These are phyloP conservation scores for Neomonachus schauinslandi DNA, from an alignment of 2,113 vertebrate species.

Conservation along the genomic window DNA sequence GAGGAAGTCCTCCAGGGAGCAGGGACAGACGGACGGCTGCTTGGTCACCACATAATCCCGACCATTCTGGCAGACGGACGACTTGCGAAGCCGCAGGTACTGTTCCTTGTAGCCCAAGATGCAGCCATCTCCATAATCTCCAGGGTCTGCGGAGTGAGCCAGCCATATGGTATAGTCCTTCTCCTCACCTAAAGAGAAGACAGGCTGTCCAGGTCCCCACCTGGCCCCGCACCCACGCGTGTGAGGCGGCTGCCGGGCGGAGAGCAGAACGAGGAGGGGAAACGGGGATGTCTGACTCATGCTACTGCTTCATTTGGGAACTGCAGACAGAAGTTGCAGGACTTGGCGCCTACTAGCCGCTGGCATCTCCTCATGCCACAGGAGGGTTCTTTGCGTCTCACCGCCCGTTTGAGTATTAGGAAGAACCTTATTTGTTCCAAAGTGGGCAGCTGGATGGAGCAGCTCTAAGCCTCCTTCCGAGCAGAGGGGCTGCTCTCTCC, in stretches of 20 bases:
- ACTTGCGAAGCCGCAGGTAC: conserved; percentile 92
- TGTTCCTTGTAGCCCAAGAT: conserved; percentile 95
- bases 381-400: not conserved
- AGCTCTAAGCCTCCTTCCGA: not conserved
- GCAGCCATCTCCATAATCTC: conserved; percentile 91
- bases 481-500: not conserved
- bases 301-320: not conserved
- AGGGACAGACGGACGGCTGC: conserved; percentile 89
- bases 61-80: conserved; percentile 94
- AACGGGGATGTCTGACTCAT: not conserved
- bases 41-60: conserved; percentile 90
- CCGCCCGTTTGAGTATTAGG: not conserved
- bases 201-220: not conserved
- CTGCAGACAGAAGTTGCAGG: not conserved
- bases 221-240: not conserved
- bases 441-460: not conserved
- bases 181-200: conserved; percentile 86
- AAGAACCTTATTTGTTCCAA: not conserved
- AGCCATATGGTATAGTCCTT: conserved; percentile 94
- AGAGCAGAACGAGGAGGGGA: not conserved
- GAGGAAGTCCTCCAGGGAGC: conserved; percentile 93
- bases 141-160: conserved; percentile 92
- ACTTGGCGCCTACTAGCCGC: not conserved
- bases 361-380: not conserved
- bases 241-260: not conserved